Evolutionary conservation across 2,888 invertebrate species (phyloP).

Genomic region (Rhorus exstirpatorius): DNA sequence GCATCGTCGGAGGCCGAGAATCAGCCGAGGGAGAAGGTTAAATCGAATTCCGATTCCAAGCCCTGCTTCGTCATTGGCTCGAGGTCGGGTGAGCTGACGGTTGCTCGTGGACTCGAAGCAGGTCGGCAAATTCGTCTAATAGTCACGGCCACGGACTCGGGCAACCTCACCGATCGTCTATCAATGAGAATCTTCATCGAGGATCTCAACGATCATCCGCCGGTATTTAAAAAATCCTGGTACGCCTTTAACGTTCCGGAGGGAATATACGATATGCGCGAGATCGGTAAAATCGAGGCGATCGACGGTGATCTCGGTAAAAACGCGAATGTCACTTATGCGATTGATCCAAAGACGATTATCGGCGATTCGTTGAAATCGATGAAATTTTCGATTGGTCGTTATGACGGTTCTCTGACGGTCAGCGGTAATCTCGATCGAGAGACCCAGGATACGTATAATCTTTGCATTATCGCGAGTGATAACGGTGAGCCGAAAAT

Average conservation of each 20-base stretch:
- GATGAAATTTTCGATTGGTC: slow-evolving; percentile 90
- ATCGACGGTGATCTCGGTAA: slow-evolving; percentile 93
- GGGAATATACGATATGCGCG: slow-evolving; percentile 90
- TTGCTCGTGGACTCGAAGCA: slow-evolving; percentile 91
- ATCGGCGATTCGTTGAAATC: slow-evolving; percentile 16
- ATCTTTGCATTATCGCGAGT: slow-evolving; percentile 90
- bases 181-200: slow-evolving; percentile 91
- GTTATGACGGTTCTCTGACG: slow-evolving; percentile 90
- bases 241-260: slow-evolving; percentile 94
- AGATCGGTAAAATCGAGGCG: slow-evolving; percentile 92
- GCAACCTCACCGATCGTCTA: slow-evolving; percentile 91
- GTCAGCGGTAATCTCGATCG: slow-evolving; percentile 93
- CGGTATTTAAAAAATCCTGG: slow-evolving; percentile 93
- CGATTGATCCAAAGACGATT: slow-evolving; percentile 77
- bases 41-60: slow-evolving; percentile 86
- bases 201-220: slow-evolving; percentile 94
- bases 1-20: neutral
- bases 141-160: slow-evolving; percentile 92
- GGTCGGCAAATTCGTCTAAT: slow-evolving; percentile 92
- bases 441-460: slow-evolving; percentile 90
- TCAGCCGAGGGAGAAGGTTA: slow-evolving; percentile 42
- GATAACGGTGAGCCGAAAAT: slow-evolving; percentile 91
- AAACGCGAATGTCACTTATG: slow-evolving; percentile 93
- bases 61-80: slow-evolving; percentile 93
- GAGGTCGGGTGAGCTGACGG: slow-evolving; percentile 91